A percentile compares a stretch with the other conserved stretches of the same genome.
These are phyloP conservation scores for Meta bourneti DNA, from an alignment of 2,888 invertebrate species.

Conservation along the genomic window DNA sequence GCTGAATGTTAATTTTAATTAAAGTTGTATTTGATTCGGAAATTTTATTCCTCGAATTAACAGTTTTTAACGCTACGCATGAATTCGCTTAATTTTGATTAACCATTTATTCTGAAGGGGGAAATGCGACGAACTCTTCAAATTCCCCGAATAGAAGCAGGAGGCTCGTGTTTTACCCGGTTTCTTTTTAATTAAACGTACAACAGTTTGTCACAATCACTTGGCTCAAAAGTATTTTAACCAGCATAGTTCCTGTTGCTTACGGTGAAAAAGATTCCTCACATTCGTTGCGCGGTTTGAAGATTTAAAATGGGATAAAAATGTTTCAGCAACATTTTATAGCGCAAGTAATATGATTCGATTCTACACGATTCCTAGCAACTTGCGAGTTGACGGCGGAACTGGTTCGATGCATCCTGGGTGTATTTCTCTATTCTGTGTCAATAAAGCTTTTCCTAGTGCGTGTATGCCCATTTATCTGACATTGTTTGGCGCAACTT, in stretches of 20 bases:
- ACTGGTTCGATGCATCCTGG: no score
- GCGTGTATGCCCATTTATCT: no score
- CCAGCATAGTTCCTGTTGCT: not conserved
- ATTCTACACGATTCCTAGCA: no score
- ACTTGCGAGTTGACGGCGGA: no score
- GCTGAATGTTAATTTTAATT: slow-evolving; percentile 59
- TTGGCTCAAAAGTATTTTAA: not conserved
- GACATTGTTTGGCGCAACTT: no score
- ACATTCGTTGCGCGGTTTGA: not conserved
- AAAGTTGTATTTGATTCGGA: slow-evolving; percentile 47
- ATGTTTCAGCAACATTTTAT: not conserved
- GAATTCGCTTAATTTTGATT: slow-evolving; percentile 51
- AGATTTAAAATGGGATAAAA: not conserved
- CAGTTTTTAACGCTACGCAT: slow-evolving; percentile 41
- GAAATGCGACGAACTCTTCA: not conserved
- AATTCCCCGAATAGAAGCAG: not conserved
- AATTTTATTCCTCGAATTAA: slow-evolving; percentile 51
- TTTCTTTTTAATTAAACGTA: not conserved
- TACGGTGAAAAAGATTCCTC: not conserved
- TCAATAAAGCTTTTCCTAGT: no score
- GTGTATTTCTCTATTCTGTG: no score
- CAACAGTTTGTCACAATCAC: slow-evolving; percentile 1
- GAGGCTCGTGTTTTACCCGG: not conserved
- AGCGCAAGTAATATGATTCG: no score
- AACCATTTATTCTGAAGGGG: slow-evolving; percentile 14